Base-by-base conservation (phyloP, 2,888 invertebrate genomes). In the Arge pagana region DNA sequence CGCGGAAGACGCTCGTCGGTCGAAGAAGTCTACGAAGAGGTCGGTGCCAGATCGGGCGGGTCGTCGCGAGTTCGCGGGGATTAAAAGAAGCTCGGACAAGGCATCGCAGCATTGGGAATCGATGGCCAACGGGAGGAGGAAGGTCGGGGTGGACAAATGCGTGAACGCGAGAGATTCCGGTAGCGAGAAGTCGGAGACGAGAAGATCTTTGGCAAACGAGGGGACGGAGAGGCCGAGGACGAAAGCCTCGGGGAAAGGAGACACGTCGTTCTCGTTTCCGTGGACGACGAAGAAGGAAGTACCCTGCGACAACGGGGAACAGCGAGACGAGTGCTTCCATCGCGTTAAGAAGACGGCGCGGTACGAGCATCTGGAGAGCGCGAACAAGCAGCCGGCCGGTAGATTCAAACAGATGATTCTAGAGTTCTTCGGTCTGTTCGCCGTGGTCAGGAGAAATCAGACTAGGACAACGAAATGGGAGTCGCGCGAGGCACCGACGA, bases 391-490 rank as follows among this genome's bases (percentile, higher is more conserved):
- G 40, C 33, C 13, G 48, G 40, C 26, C n/a, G 23, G 52, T 5
- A 26, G 36, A 11, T 13, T 60, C 1, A 41, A 42, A 5, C 56
- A 56, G 33, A 45, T 54, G 23, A 45, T 58, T 42, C 16, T 59
- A 6, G 54, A 58, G 8, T 58, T 61, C 21, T 56, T 61, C 28
- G 28, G 48, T 11, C 15, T 40, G 10, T 10, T 40, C 15, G 16
- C 7, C 11, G 40, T 6, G 15, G 19, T 18, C 26, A 40, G 16
- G 26, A 40, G 11, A 24, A 23, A 15, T n/a, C 3, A 8, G n/a
- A n/a, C n/a, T n/a, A n/a, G n/a, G n/a, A n/a, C n/a, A n/a, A n/a
- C n/a, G n/a, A n/a, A n/a, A n/a, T n/a, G 2, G 11, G 15, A 10
- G 35, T 4, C 18, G 10, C 19, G 19, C 19, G 26, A 40, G 4